These are phyloP conservation scores for Toxotes chatareus DNA, from an alignment of 2,113 vertebrate species.

Conservation along the genomic window DNA sequence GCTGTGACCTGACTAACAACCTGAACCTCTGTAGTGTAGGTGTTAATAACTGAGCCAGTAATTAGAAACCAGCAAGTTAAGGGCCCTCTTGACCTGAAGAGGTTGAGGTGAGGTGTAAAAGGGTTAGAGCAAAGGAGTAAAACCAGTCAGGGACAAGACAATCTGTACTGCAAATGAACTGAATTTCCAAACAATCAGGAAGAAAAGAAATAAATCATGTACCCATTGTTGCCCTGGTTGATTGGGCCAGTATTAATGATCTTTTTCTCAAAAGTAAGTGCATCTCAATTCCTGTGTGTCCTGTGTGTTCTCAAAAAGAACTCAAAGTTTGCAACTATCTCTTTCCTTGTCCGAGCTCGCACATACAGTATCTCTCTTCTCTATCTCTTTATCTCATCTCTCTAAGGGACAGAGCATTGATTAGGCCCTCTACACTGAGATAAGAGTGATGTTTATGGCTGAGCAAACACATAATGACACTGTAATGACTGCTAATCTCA, in stretches of 20 bases:
- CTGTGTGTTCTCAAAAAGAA: constrained; percentile 5
- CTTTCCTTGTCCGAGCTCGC: constrained; percentile 16
- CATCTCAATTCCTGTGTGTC: constrained; percentile 2
- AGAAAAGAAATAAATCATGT: not conserved
- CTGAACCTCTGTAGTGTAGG: constrained; percentile 44
- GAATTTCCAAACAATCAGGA: not conserved
- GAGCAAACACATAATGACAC: constrained; percentile 73
- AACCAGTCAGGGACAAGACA: constrained; percentile 1
- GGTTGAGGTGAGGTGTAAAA: constrained; percentile 37
- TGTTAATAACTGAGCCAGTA: constrained; percentile 65
- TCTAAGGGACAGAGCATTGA: constrained; percentile 65
- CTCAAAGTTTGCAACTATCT: constrained; percentile 26
- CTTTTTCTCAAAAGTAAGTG: not conserved
- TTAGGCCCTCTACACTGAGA: constrained; percentile 61
- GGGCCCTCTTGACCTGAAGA: constrained; percentile 17
- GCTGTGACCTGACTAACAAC: constrained; percentile 35
- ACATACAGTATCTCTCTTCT: constrained; percentile 50
- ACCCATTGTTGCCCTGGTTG: not conserved
- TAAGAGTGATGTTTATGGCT: constrained; percentile 73
- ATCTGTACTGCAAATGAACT: constrained; percentile 3
- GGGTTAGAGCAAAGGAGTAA: constrained; percentile 16
- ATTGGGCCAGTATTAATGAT: not conserved
- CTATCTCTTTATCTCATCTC: constrained; percentile 68
- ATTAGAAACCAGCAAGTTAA: constrained; percentile 64
- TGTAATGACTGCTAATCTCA: constrained; percentile 77